phyloP scores from a whole-genome alignment of 2,113 vertebrate genomes.

The Oreotrochilus melanogaster region DNA sequence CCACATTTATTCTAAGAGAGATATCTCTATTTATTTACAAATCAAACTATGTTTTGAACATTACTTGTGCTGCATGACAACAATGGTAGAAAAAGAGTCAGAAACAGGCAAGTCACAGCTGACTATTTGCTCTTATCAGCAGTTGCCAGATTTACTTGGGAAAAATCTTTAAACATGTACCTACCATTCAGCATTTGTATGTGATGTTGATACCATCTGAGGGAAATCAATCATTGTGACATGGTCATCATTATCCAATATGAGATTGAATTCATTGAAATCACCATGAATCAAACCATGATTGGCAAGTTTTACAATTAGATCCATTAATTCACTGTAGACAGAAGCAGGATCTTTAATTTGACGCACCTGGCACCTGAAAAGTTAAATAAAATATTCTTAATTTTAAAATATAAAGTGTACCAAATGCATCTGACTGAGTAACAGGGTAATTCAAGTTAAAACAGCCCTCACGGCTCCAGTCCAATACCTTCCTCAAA shows the following conservation, averaged over 20 bases:
- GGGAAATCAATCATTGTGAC: conserved; percentile 98
- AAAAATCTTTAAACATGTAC: not conserved
- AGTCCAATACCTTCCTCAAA: not conserved
- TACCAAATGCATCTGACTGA: not conserved
- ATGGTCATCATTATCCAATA: conserved; percentile 90
- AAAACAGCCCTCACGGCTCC: not conserved
- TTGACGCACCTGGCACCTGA: conserved; percentile 89
- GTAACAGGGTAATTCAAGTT: not conserved
- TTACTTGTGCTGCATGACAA: not conserved
- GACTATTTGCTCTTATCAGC: not conserved
- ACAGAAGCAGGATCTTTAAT: conserved; percentile 88
- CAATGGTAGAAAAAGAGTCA: not conserved
- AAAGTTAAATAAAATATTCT: not conserved
- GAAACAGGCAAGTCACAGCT: not conserved
- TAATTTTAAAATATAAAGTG: not conserved
- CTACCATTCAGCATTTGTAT: conserved; percentile 95
- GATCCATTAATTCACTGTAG: conserved; percentile 95
- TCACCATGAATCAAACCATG: conserved; percentile 97
- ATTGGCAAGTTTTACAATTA: conserved; percentile 93
- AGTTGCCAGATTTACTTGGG: not conserved
- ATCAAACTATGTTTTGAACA: not conserved
- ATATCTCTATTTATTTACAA: not conserved
- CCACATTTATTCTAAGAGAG: not conserved
- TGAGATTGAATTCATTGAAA: conserved; percentile 98
- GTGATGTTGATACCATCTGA: conserved; percentile 97